Base-by-base conservation (phyloP, 2,888 invertebrate genomes). In the Andrena camellia region DNA sequence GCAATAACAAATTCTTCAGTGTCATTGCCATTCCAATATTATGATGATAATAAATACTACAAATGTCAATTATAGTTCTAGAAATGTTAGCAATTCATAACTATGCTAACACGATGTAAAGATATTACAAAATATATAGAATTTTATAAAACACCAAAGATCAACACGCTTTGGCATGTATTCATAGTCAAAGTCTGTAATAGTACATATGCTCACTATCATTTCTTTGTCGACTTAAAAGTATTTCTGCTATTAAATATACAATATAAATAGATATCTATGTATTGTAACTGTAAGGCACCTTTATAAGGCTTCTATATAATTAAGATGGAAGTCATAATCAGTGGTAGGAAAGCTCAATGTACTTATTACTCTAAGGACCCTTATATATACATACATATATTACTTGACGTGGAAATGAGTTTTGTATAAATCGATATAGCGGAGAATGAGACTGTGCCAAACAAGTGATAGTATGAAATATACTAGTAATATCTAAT, bases 341-440 rank as follows among this genome's bases (percentile, higher is more conserved):
- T 73, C 42, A 69, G 50, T 59, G 52, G 57, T 72, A 72, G 20
- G 48, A 80, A 76, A 83, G 68, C 70, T 81, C 76, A 64, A 64
- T 71, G 76, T 83, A 83, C 81, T 83, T 83, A 81, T 54, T 83
- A 76, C 42, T 33, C 59, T 81, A 80, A 71, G 59, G 35, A 81
- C 75, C 67, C 26, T 60, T 77, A 71, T 48, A 64, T n/a, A 26
- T 42, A 42, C 42, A 42, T 17, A 42, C 42, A 42, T 17, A 42
- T 75, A 64, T 79, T 42, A 67, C 54, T 66, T 70, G 17, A 42
- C 23, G 20, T 69, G 74, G 26, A 62, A 52, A 52, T 62, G 59
- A 60, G 26, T 64, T 69, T 66, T 67, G 54, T 75, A 68, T 35
- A 60, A 54, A 57, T 33, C 13, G 63, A 52, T 42, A 64, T 23